phyloP scores from a whole-genome alignment of 2,113 vertebrate species.

The Tragulus kanchil region DNA sequence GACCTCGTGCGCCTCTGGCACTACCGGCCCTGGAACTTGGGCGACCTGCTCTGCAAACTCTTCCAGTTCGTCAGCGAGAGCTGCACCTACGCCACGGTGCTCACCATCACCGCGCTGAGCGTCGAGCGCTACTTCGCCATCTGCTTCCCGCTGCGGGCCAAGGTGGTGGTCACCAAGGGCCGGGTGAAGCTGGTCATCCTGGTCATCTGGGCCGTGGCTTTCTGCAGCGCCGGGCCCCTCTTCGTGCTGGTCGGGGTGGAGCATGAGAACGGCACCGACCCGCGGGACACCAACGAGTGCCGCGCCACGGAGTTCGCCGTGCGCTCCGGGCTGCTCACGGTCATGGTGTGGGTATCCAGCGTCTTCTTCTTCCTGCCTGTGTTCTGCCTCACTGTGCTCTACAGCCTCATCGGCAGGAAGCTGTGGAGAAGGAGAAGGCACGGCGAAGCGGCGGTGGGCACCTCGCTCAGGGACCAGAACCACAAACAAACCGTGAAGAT shows the following conservation, averaged over 20 bases:
- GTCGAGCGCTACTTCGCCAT: conserved; percentile 97
- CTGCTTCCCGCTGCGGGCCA: conserved; percentile 96
- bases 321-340: conserved; percentile 94
- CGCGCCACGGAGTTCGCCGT: conserved; percentile 95
- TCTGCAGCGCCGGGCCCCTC: conserved; percentile 95
- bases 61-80: conserved; percentile 98
- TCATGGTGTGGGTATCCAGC: conserved; percentile 98
- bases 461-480: conserved; percentile 93
- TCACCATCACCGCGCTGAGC: conserved; percentile 97
- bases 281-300: conserved; percentile 94
- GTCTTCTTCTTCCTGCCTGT: conserved; percentile 97
- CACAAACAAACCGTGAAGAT: conserved; percentile 98
- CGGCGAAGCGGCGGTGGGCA: conserved; percentile 89
- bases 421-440: conserved; percentile 93
- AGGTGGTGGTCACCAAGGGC: conserved; percentile 95
- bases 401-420: conserved; percentile 96
- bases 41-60: conserved; percentile 96
- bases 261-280: conserved; percentile 90
- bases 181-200: conserved; percentile 95
- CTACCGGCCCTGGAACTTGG: conserved; percentile 96
- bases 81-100: conserved; percentile 97
- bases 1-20: conserved; percentile 98
- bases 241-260: conserved; percentile 97
- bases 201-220: conserved; percentile 94
- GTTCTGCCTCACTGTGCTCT: conserved; percentile 97